Base-by-base conservation (phyloP, 2,888 invertebrate species). In the Abrostola triplasia region DNA sequence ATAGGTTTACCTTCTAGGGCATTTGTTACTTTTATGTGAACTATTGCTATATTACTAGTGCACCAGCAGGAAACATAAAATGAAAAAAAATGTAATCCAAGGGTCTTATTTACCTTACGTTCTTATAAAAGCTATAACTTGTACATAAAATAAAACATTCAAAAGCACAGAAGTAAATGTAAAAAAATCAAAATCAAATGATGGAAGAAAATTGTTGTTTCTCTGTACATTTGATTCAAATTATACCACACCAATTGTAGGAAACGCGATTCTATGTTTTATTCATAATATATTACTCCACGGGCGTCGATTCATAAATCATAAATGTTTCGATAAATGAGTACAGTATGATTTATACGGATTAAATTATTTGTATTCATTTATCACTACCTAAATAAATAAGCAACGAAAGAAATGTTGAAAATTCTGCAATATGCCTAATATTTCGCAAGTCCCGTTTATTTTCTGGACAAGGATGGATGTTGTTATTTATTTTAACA, bases 181-280 rank as follows among this genome's bases (percentile, higher is more conserved):
- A n/a, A n/a, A n/a, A n/a, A n/a, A n/a, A n/a, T n/a, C n/a, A n/a
- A 24, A 24, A 24, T 24, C 24, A 24, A 47, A 9, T 47, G 8
- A 24, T 24, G 24, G 24, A 13, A 67, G 24, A 57, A 47, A 49
- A 48, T 57, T 13, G 38, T 41, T 36, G 44, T 57, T 6, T 49
- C 38, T 44, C 48, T 47, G 36, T 37, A 66, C 47, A 80, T 79
- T 76, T 70, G 64, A 67, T 77, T 77, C 67, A 79, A 83, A 81
- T 83, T 82, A 78, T 76, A 80, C 70, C 66, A 77, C 67, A 73
- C 68, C 81, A 80, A 81, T 83, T 76, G 75, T 70, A 70, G 64
- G 61, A 64, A 55, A 51, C 56, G 67, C 63, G 70, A 53, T 50
- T 57, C 37, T 56, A 83, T 83, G 68, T 84, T 77, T 85, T 83